These are phyloP conservation scores for Monopis laevigella DNA, from an alignment of 2,888 invertebrate genomes.

Conservation along the genomic window DNA sequence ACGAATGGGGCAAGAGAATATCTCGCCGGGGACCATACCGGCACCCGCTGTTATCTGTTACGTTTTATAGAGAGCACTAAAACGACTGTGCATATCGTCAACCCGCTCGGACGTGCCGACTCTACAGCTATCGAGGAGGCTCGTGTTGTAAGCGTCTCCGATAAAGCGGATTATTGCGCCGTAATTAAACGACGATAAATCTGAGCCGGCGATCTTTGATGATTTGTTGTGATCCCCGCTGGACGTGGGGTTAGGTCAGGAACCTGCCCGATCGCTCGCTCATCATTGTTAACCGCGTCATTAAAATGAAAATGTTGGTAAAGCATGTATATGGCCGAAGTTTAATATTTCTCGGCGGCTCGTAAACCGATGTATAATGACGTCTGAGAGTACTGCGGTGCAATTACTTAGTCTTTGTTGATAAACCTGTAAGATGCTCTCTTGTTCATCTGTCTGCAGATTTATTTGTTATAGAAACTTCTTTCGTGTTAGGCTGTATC, in stretches of 20 bases:
- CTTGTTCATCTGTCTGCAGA: too few species aligned
- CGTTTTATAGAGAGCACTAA: slow-evolving; percentile 66
- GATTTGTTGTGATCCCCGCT: slow-evolving; percentile 35
- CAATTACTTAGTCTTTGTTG: slow-evolving; percentile 53
- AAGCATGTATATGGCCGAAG: slow-evolving; percentile 62
- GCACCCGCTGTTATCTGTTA: slow-evolving; percentile 61
- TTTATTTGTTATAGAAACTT: too few species aligned
- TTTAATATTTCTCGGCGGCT: slow-evolving; percentile 65
- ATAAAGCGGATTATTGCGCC: slow-evolving; percentile 45
- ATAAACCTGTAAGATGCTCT: too few species aligned
- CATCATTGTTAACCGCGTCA: slow-evolving; percentile 61
- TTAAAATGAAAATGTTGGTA: slow-evolving; percentile 67
- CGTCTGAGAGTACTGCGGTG: slow-evolving; percentile 61
- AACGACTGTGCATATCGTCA: slow-evolving; percentile 60
- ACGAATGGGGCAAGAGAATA: slow-evolving; percentile 25
- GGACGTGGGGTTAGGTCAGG: slow-evolving; percentile 39
- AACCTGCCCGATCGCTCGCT: slow-evolving; percentile 45
- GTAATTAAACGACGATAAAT: slow-evolving; percentile 56
- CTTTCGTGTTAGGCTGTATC: too few species aligned
- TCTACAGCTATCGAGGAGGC: slow-evolving; percentile 25
- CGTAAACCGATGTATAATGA: slow-evolving; percentile 68
- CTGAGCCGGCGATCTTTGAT: slow-evolving; percentile 33
- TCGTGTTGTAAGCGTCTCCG: slow-evolving; percentile 25
- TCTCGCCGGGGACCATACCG: slow-evolving; percentile 40
- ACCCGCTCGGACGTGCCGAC: slow-evolving; percentile 35